Conservation (phyloP, 2,888 invertebrate genomes). For the Achlya flavicornis region DNA sequence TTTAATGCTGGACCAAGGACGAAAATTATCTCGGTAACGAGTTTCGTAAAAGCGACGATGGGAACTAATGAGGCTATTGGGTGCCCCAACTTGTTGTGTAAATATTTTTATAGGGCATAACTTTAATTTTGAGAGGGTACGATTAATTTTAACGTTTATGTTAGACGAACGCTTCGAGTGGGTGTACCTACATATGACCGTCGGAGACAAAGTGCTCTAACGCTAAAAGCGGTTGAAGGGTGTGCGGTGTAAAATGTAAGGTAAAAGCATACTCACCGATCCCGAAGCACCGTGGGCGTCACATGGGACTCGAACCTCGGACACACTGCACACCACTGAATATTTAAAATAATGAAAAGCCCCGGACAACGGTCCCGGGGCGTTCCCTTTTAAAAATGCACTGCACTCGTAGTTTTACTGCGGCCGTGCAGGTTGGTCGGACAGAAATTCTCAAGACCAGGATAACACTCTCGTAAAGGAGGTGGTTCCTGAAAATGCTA, state of each 20-base stretch:
- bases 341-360: conserved; percentile 82
- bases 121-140: conserved; percentile 71
- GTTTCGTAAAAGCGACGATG: conserved; percentile 76
- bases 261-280: conserved; percentile 65
- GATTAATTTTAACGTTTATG: conserved; percentile 71
- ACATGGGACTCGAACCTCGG: conserved; percentile 53
- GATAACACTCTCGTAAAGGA: conserved; percentile 74
- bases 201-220: conserved; percentile 45
- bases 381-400: conserved; percentile 82
- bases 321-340: conserved; percentile 78
- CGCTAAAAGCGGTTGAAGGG: conserved; percentile 49
- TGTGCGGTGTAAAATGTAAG: conserved; percentile 40
- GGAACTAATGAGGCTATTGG: conserved; percentile 77
- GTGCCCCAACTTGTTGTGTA: conserved; percentile 71
- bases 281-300: conserved; percentile 45
- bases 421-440: conserved; percentile 79
- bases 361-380: conserved; percentile 63
- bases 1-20: conserved; percentile 74
- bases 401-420: conserved; percentile 75
- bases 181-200: conserved; percentile 19
- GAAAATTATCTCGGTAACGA: conserved; percentile 79
- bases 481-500: conserved; percentile 60
- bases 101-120: conserved; percentile 75
- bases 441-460: conserved; percentile 66
- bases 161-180: conserved; percentile 34